Evolutionary conservation across 92 coral and sea anemone species (phyloP), one percentile per base, ranked within the genome.

Genomic region (Isaurus tuberculatus): DNA sequence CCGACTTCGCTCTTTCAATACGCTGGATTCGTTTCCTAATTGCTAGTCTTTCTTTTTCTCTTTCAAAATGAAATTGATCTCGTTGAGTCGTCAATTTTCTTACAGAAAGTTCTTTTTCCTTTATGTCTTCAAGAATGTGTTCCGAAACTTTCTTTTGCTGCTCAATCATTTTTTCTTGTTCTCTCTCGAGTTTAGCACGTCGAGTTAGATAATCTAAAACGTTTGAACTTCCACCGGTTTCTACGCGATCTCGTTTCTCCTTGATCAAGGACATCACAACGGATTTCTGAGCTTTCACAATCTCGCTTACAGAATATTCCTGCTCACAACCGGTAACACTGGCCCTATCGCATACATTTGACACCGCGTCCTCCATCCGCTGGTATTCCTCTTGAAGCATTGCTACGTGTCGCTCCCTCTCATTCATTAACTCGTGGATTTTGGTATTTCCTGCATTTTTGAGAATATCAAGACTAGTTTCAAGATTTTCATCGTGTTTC

Each of bases 111-210:
- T 94, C 98, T 63, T 94, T 94, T 34, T 94, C 98, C 74, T 80
- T 91, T 68, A 83, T 49, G 8, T 92, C 94, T 5, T 86, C 93
- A 26, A 92, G 87, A 61, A 88, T 80, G 16, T 94, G 93, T 20
- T 91, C 95, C 6, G 98, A 91, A n/a, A 94, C 88, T 42, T 88
- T 90, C 57, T 83, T 87, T 37, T 94, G 91, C 20, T 94, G 95
- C 33, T 94, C 98, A 15, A 89, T 87, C 28, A 91, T 92, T 65
- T 95, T 64, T 34, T 94, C 98, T 53, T 94, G 95, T 30, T 94
- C 98, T 84, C 84, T 88, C 55, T 94, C 98, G 30, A 94, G 86
- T 58, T 79, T 92, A 30, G 94, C 91, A 8, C 92, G 86, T 57
- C 85, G 88, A 5, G 88, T 92, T 19, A 94, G 87, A 73, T 88